Evolutionary conservation across 2,113 vertebrate genomes (phyloP), one percentile per base, ranked within the genome.

Genomic region (Triplophysa tibetana): DNA sequence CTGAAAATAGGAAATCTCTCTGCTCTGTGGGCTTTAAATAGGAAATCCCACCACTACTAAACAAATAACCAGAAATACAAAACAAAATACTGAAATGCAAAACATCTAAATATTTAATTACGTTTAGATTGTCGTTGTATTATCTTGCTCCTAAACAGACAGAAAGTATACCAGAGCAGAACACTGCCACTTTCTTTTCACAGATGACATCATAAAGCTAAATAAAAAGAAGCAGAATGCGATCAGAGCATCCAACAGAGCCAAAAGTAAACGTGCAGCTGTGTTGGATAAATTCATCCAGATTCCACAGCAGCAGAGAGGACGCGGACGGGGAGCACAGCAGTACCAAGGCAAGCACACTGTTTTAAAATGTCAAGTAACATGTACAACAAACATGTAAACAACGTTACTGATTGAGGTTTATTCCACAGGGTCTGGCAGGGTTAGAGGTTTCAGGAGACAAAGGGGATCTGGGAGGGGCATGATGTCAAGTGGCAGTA

Each of bases 171-270:
- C n/a, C n/a, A 60, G 12, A 72, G 19, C 8, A 8, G n/a, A 54
- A 64, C 29, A 2, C 21, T 63, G 19, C 63, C 33, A 26, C 13
- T 69, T 45, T 60, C 38, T 14, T 75, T 73, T 29, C 61, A 13
- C 75, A 89, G 88, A 89, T 68, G 86, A 89, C 19, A 89, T 89
- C 65, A 89, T 87, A 75, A 88, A 84, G 70, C 78, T 84, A 63
- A 88, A 88, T 79, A 86, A 80, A 80, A 79, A 78, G 65, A 79
- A 88, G 45, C 24, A 84, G 63, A 83, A 65, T 73, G 84, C 70
- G 4, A 80, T 54, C 43, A 80, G 74, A 77, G 80, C 65, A 14
- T 80, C 83, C 4, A 70, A 61, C 52, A 78, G 70, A 70, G 76
- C 80, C 24, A 81, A 78, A 77, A 84, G 60, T 70, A 84, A 56